phyloP scores from a whole-genome alignment of 2,797 vertebrate genomes.

The Arctocebus calabarensis region DNA sequence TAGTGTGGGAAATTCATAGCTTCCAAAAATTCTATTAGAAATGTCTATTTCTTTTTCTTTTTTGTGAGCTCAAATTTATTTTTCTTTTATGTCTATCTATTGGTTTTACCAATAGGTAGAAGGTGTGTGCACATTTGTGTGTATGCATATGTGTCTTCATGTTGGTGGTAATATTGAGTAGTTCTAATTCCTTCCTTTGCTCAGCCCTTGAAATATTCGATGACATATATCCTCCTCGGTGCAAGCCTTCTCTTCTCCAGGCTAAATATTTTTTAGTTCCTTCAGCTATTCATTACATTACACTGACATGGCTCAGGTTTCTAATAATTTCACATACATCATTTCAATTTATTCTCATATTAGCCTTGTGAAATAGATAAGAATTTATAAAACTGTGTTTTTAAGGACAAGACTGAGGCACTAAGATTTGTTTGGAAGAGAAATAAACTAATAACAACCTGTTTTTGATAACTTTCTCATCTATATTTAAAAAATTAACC shows the following conservation, averaged over 20 bases:
- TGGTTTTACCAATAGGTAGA: background rate
- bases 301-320: background rate
- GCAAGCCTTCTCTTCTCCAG: background rate
- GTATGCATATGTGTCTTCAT: background rate
- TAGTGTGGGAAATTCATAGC: background rate
- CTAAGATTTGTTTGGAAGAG: background rate
- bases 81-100: background rate
- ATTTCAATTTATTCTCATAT: constrained; percentile 18
- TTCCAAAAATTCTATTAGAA: background rate
- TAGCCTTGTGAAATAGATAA: background rate
- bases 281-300: background rate
- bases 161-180: background rate
- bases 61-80: background rate
- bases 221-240: background rate
- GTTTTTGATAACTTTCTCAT: background rate
- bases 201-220: background rate
- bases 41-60: constrained; percentile 10
- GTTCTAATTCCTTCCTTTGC: background rate
- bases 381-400: background rate
- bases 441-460: background rate
- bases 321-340: background rate
- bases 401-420: background rate
- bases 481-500: background rate
- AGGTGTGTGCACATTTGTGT: background rate
- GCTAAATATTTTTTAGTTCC: background rate